A percentile compares a stretch with the other conserved stretches of the same genome.
phyloP scores from a whole-genome alignment of 2,113 vertebrate species.

The Callipepla californica region DNA sequence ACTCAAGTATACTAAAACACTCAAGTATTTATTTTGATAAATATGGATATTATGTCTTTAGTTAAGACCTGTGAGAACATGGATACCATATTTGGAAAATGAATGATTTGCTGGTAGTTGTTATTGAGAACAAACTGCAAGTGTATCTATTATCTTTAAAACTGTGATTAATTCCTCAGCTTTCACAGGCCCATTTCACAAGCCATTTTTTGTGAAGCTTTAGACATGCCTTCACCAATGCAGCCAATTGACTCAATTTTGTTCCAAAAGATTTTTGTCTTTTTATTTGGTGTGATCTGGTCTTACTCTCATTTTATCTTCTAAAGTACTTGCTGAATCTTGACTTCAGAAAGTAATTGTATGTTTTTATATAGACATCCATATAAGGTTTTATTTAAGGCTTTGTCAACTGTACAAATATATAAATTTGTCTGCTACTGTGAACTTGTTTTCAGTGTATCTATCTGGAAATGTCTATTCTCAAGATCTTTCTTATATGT shows the following conservation, averaged over 20 bases:
- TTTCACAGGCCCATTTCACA: neutral
- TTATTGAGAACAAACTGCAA: neutral
- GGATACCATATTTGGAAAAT: neutral
- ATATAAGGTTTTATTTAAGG: neutral
- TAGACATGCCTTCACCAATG: neutral
- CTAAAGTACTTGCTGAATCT: neutral
- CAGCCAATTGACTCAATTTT: neutral
- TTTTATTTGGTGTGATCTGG: neutral
- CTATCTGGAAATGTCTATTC: neutral
- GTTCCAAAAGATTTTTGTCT: neutral
- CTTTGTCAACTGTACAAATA: neutral
- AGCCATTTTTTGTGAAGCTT: neutral
- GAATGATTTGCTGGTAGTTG: neutral
- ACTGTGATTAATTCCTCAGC: fast-evolving
- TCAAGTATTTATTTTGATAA: neutral
- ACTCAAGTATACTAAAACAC: neutral
- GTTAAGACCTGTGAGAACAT: neutral
- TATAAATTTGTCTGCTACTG: neutral
- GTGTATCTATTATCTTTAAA: neutral
- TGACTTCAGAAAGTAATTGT: neutral
- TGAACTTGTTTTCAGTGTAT: neutral
- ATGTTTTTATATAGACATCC: neutral
- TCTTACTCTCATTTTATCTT: neutral
- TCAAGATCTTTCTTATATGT: neutral
- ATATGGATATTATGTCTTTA: fast-evolving